Evolutionary conservation across 1,140 invertebrate species (phyloP).

Genomic region (Drosophila lini): DNA sequence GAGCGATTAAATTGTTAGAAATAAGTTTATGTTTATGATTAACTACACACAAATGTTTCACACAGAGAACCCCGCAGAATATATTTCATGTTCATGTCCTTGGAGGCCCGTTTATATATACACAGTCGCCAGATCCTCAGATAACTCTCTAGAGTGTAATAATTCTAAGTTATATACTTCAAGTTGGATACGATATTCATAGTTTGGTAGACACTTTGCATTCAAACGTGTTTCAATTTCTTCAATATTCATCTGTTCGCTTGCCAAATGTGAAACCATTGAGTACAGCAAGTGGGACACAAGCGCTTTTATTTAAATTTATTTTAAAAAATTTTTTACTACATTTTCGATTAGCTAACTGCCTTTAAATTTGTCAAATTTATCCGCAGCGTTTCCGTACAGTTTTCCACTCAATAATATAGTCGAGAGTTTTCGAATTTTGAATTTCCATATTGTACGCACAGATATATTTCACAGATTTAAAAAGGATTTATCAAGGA

Average conservation of each 20-base stretch:
- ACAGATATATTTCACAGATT: conserved; percentile 71
- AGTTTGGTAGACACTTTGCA: conserved; percentile 62
- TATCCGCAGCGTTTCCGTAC: conserved; percentile 39
- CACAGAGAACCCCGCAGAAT: conserved; percentile 19
- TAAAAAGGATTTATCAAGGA: conserved; percentile 41
- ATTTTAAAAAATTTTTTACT: conserved; percentile 24
- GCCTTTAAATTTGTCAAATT: conserved; percentile 59
- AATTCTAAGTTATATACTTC: conserved; percentile 29
- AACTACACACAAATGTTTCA: conserved; percentile 24
- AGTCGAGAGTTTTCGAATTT: neutral
- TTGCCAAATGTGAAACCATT: conserved; percentile 51
- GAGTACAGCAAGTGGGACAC: conserved; percentile 70
- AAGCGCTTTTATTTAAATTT: conserved; percentile 48
- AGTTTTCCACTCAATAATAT: neutral
- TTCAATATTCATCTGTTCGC: conserved; percentile 53
- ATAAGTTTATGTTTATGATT: conserved; percentile 35
- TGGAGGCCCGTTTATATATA: conserved; percentile 11
- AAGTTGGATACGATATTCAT: conserved; percentile 76
- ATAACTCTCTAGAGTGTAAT: conserved; percentile 12
- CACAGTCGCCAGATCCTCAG: conserved; percentile 1
- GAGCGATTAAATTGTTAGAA: conserved; percentile 37
- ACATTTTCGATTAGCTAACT: conserved; percentile 44
- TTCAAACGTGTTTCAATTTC: conserved; percentile 85
- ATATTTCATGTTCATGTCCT: conserved; percentile 2
- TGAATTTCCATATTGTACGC: conserved; percentile 21